These are phyloP conservation scores for Pararge aegeria DNA, from an alignment of 1,140 invertebrate genomes.

Conservation along the genomic window DNA sequence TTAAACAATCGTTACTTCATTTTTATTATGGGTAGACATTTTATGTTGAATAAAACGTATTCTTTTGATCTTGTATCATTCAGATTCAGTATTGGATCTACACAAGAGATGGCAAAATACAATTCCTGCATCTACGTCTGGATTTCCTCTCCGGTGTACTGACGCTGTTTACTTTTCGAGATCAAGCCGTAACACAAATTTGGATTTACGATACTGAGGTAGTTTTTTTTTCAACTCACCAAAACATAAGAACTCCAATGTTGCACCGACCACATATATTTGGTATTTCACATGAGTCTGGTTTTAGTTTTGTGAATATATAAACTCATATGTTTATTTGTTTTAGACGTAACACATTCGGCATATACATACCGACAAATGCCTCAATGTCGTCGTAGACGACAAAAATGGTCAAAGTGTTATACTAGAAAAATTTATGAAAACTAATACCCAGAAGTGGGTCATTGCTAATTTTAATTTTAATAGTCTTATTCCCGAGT, in stretches of 20 bases:
- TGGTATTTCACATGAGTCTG: no score
- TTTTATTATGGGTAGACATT: no score
- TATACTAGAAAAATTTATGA: conserved; percentile 15
- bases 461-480: conserved; percentile 16
- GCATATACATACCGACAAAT: conserved; percentile 37
- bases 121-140: conserved; percentile 43
- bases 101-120: conserved; percentile 41
- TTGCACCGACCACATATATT: neutral
- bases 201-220: conserved; percentile 53
- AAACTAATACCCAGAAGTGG: conserved; percentile 10
- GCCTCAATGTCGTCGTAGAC: conserved; percentile 29
- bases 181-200: conserved; percentile 34
- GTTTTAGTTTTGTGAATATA: neutral
- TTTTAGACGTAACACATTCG: conserved; percentile 44
- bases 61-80: neutral
- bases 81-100: conserved; percentile 54
- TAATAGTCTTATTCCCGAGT: neutral
- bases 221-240: conserved; percentile 3
- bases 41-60: no score
- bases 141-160: conserved; percentile 40
- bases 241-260: neutral
- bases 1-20: no score
- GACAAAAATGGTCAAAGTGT: neutral
- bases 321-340: no score
- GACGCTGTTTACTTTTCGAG: conserved; percentile 35